Evolutionary conservation across 2,888 invertebrate species (phyloP).

Genomic region (Mythimna vitellina): DNA sequence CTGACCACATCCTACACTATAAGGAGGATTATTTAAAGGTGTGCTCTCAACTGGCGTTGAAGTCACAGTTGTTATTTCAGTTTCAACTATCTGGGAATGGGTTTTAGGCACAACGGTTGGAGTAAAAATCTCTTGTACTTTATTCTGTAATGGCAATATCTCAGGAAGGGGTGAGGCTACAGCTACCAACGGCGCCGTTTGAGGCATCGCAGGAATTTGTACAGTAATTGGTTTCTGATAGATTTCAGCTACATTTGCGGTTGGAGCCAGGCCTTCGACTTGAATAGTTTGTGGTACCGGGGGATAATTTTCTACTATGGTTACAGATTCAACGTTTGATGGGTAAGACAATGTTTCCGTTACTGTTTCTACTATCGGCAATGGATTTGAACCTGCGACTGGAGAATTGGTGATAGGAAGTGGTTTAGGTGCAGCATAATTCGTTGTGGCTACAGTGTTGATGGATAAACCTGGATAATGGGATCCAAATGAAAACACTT

Average conservation of each 20-base stretch:
- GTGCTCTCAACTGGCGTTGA: conserved; percentile 22
- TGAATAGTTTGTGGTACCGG: conserved; percentile 13
- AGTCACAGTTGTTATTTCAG: conserved; percentile 12
- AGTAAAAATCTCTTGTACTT: conserved; percentile 18
- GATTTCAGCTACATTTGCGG: conserved; percentile 19
- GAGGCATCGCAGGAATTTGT: conserved; percentile 38
- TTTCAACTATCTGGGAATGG: conserved; percentile 1
- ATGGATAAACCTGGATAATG: conserved; percentile 23
- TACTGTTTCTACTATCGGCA: conserved; percentile 4
- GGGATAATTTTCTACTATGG: conserved; percentile 33
- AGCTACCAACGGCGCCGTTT: conserved; percentile 5
- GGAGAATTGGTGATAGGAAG: conserved; percentile 2
- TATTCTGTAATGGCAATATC: conserved; percentile 25
- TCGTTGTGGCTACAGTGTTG: conserved; percentile 28
- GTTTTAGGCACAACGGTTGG: conserved; percentile 2
- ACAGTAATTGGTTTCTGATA: conserved; percentile 39
- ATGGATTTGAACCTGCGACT: background rate
- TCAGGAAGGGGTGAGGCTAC: conserved; percentile 15
- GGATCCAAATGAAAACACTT: conserved; percentile 15
- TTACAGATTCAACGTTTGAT: conserved; percentile 29
- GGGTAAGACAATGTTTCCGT: background rate
- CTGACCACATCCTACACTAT: conserved; percentile 13
- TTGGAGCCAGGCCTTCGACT: background rate
- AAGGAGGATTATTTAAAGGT: conserved; percentile 13
- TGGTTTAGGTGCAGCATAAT: conserved; percentile 16